Conservation (phyloP, 2,888 invertebrate genomes). For the Luffia ferchaultella region DNA sequence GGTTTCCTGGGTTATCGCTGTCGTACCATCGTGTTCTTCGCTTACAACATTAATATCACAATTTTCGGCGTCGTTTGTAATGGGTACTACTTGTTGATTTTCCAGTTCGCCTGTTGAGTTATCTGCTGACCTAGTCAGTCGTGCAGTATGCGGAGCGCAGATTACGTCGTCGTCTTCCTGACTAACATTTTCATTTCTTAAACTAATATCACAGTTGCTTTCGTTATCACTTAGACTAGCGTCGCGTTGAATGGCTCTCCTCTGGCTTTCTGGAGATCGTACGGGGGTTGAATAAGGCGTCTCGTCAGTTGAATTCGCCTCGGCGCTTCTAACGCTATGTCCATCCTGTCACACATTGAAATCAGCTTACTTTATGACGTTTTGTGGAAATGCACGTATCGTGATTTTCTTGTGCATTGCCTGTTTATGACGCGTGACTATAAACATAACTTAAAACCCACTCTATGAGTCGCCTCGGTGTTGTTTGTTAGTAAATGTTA, state of each 20-base stretch:
- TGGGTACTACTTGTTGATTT: neutral
- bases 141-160: conserved; percentile 14
- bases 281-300: conserved; percentile 49
- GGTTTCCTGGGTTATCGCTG: neutral
- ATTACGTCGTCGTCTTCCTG: conserved; percentile 61
- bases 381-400: no score
- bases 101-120: conserved; percentile 15
- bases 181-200: conserved; percentile 35
- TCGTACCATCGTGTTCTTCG: neutral
- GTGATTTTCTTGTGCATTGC: no score
- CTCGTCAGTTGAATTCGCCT: conserved; percentile 35
- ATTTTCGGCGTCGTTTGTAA: neutral
- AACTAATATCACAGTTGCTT: conserved; percentile 59
- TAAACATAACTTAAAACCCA: no score
- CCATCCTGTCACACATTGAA: conserved; percentile 53
- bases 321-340: conserved; percentile 47
- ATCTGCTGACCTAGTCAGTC: no score
- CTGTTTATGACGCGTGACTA: no score
- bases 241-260: conserved; percentile 4
- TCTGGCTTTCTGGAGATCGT: conserved; percentile 33
- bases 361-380: neutral
- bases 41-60: neutral
- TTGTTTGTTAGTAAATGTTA: no score
- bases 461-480: no score
- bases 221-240: conserved; percentile 19